Evolutionary conservation across 1,140 invertebrate genomes (phyloP).

Genomic region (Musca vetustissima): DNA sequence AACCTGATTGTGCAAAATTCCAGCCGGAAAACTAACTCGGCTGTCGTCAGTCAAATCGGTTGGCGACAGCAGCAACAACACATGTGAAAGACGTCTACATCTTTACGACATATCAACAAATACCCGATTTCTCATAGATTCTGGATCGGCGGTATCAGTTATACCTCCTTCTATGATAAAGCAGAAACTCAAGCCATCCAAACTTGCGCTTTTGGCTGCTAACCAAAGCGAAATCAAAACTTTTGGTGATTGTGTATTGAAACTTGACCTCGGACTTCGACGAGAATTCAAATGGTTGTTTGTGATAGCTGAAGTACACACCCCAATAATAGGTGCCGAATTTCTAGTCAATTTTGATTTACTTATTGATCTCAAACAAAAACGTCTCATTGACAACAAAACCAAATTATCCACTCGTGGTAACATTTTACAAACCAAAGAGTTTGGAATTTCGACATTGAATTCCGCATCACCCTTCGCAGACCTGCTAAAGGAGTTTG

Average conservation of each 20-base stretch:
- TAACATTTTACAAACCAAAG: not conserved
- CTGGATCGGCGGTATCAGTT: not conserved
- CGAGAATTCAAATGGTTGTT: conserved; percentile 5
- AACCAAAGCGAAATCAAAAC: conserved; percentile 1
- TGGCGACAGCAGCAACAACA: conserved; percentile 6
- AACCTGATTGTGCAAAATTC: not conserved
- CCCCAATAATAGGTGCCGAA: conserved; percentile 4
- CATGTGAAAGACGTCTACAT: not conserved
- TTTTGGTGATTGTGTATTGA: not conserved
- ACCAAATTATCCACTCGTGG: not conserved
- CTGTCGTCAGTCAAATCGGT: conserved; percentile 3
- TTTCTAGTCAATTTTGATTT: conserved; percentile 1
- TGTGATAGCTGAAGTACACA: conserved; percentile 8
- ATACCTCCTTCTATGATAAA: not conserved
- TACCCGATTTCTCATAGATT: not conserved
- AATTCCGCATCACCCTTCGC: not conserved
- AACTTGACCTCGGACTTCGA: not conserved
- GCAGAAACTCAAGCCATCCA: not conserved
- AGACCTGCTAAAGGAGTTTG: not conserved
- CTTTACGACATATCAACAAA: not conserved
- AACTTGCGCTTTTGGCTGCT: not conserved
- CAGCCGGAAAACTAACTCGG: conserved; percentile 3
- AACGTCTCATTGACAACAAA: not conserved
- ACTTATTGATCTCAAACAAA: not conserved
- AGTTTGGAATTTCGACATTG: not conserved